Evolutionary conservation across 2,113 vertebrate genomes (phyloP).

Genomic region (Rhinoptilus africanus): DNA sequence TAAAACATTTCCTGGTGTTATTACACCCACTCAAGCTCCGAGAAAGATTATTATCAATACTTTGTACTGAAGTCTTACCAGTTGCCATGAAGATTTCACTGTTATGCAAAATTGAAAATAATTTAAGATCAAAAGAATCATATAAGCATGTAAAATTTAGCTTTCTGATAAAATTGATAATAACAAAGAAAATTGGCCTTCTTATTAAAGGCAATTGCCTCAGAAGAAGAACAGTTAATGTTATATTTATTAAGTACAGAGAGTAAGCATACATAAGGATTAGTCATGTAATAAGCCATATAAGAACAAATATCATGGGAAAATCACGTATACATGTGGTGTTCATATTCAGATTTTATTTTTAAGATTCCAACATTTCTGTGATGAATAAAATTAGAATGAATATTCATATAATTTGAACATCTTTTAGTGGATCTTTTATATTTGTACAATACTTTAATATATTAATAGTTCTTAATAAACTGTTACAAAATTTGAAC

Average conservation of each 20-base stretch:
- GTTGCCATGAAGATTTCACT: not conserved
- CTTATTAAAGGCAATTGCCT: not conserved
- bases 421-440: not conserved
- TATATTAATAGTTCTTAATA: not conserved
- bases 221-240: not conserved
- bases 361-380: not conserved
- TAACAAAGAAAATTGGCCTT: not conserved
- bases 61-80: not conserved
- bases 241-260: not conserved
- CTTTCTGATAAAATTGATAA: constrained; percentile 6
- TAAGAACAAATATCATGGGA: not conserved
- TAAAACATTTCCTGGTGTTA: not conserved
- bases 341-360: not conserved
- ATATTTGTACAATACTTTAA: not conserved
- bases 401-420: not conserved
- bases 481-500: not conserved
- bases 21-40: not conserved
- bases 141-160: not conserved
- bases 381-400: not conserved
- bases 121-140: constrained; percentile 5
- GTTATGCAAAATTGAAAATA: not conserved
- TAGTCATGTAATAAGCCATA: not conserved
- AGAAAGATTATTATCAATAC: not conserved
- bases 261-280: not conserved
- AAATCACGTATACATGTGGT: not conserved